Evolutionary conservation across 2,113 vertebrate genomes (phyloP).

Genomic region (Furnarius figulus): DNA sequence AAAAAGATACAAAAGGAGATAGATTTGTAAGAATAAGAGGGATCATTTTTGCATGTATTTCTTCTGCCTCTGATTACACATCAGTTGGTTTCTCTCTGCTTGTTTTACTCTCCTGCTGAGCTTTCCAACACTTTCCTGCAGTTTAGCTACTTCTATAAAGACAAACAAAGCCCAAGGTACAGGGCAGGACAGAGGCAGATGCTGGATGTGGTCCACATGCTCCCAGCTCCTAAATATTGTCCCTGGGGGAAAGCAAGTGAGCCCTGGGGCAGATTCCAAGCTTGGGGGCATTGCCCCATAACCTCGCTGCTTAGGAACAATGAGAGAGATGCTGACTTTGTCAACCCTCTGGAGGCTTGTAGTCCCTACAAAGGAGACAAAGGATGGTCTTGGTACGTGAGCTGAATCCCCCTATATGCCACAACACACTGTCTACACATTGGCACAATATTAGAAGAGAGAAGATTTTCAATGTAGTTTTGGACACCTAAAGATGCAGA

Average conservation of each 20-base stretch:
- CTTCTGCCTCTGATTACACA: neutral
- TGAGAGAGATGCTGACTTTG: neutral
- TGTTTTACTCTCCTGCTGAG: neutral
- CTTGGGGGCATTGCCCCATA: accelerated
- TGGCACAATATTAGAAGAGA: neutral
- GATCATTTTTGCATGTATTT: neutral
- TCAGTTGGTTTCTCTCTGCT: neutral
- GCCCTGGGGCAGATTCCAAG: neutral
- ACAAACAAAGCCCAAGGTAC: neutral
- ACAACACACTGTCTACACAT: neutral
- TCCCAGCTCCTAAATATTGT: neutral
- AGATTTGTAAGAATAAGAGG: neutral
- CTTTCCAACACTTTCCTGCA: neutral
- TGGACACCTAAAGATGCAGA: neutral
- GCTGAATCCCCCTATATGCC: neutral
- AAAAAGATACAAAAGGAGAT: neutral
- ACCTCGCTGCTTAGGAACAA: neutral
- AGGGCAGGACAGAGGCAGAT: neutral
- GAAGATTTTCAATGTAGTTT: neutral
- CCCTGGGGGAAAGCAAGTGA: neutral
- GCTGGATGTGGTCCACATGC: neutral
- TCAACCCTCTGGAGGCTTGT: neutral
- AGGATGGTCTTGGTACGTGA: neutral
- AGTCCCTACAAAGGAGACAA: neutral
- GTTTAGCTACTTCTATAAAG: neutral